Conservation (phyloP, 2,888 invertebrate genomes). For the Bellardia bayeri region DNA sequence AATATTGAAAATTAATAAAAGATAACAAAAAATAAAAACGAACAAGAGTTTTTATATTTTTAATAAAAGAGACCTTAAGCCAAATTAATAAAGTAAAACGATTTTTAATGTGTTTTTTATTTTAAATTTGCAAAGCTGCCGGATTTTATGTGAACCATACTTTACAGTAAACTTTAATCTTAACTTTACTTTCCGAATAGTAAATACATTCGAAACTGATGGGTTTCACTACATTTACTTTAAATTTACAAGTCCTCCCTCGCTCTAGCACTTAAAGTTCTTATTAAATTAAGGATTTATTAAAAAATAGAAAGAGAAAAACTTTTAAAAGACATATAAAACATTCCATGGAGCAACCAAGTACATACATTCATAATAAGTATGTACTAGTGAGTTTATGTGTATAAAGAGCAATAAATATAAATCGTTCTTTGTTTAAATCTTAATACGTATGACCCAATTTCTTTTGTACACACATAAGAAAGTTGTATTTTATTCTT, state of each 20-base stretch:
- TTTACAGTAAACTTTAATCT: too few relatives aligned
- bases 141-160: too few relatives aligned
- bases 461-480: constrained; percentile 53
- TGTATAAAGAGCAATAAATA: constrained; percentile 23
- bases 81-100: too few relatives aligned
- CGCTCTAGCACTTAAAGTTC: background rate
- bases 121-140: too few relatives aligned
- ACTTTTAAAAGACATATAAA: background rate
- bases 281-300: constrained; percentile 1
- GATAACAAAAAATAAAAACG: too few relatives aligned
- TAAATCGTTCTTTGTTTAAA: constrained; percentile 49
- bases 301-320: background rate
- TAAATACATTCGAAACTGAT: background rate
- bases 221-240: background rate
- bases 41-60: too few relatives aligned
- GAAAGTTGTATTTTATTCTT: constrained; percentile 43
- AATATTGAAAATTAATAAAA: too few relatives aligned
- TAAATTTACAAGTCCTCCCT: background rate
- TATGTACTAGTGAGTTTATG: background rate
- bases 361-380: background rate
- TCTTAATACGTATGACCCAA: constrained; percentile 52
- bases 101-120: too few relatives aligned
- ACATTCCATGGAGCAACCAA: background rate
- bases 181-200: too few relatives aligned
- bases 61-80: too few relatives aligned